phyloP scores from a whole-genome alignment of 2,888 invertebrate species.

The Euplexia lucipara region DNA sequence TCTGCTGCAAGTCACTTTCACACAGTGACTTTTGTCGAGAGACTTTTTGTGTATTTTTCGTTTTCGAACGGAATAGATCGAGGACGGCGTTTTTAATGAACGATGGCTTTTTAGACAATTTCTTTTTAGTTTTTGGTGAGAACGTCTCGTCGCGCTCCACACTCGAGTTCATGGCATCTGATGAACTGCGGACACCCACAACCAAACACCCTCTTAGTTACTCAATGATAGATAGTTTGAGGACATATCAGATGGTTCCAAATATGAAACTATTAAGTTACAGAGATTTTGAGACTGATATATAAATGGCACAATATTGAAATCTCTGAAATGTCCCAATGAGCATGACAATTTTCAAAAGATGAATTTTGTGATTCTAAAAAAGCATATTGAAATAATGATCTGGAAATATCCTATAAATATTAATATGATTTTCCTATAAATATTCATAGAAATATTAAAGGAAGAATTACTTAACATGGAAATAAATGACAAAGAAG shows the following conservation, averaged over 20 bases:
- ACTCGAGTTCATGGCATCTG: conserved; percentile 89
- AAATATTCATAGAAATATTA: conserved; percentile 44
- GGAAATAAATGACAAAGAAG: conserved; percentile 33
- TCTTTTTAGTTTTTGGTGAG: conserved; percentile 91
- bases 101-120: conserved; percentile 90
- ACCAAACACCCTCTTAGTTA: conserved; percentile 90
- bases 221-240: conserved; percentile 79
- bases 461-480: conserved; percentile 30
- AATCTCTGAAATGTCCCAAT: conserved; percentile 81
- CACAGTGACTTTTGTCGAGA: conserved; percentile 89
- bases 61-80: conserved; percentile 90
- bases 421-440: no score
- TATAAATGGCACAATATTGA: conserved; percentile 67
- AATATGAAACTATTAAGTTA: conserved; percentile 28
- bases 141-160: conserved; percentile 89
- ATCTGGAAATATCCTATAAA: conserved; percentile 58
- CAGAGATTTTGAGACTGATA: conserved; percentile 18
- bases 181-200: conserved; percentile 90
- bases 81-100: conserved; percentile 90
- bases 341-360: conserved; percentile 78
- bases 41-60: conserved; percentile 87
- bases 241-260: conserved; percentile 82
- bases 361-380: conserved; percentile 83
- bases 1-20: conserved; percentile 87
- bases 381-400: conserved; percentile 90